Evolutionary conservation across 2,797 vertebrate genomes (phyloP).

Genomic region (Spinus olivaceus): DNA sequence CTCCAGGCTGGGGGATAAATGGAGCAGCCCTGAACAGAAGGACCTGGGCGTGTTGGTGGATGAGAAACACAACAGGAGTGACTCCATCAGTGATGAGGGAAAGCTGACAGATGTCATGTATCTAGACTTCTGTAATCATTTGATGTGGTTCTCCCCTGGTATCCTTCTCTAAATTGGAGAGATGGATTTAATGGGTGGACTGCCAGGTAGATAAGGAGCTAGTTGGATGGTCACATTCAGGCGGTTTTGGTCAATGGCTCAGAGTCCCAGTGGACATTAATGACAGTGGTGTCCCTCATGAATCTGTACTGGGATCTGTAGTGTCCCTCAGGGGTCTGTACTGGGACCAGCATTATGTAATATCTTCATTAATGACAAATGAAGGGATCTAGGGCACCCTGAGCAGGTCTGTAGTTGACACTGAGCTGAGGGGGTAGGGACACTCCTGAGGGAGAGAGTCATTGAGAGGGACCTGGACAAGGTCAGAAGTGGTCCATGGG

Average conservation of each 20-base stretch:
- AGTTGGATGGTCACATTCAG: neutral
- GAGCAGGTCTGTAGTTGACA: neutral
- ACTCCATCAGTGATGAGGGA: neutral
- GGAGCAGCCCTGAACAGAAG: neutral
- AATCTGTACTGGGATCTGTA: neutral
- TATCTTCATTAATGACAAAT: neutral
- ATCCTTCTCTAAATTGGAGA: neutral
- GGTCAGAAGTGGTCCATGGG: neutral
- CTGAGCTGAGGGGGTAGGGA: neutral
- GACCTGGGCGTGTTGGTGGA: neutral
- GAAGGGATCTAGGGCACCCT: neutral
- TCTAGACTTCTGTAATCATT: neutral
- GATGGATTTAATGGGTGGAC: neutral
- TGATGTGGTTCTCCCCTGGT: too few species aligned
- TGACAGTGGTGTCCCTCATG: neutral
- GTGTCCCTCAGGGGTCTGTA: neutral
- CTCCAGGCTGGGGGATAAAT: neutral
- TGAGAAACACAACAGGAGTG: neutral
- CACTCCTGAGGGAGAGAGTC: too few species aligned
- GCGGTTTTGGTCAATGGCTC: fast-evolving
- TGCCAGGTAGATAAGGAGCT: neutral
- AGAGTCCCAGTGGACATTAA: neutral
- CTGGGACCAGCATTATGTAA: neutral
- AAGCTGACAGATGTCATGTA: neutral
- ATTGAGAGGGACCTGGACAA: neutral